phyloP scores from a whole-genome alignment of 2,888 invertebrate genomes.

The Sicus ferrugineus region DNA sequence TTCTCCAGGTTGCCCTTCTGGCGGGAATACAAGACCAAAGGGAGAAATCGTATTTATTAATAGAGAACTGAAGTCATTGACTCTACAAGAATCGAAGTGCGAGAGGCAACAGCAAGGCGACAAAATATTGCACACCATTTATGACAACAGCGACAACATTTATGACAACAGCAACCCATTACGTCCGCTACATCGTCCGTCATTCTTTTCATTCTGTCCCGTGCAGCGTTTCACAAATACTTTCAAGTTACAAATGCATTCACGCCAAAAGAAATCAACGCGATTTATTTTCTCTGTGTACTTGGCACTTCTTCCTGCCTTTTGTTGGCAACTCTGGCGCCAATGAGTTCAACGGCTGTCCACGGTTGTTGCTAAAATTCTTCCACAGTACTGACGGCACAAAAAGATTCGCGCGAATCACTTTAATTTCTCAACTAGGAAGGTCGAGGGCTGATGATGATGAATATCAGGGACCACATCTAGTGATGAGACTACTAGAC shows the following conservation, averaged over 20 bases:
- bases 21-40: no score
- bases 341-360: slow-evolving; percentile 25
- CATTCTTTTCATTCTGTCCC: background rate
- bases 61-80: slow-evolving; percentile 26
- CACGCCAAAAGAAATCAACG: slow-evolving; percentile 10
- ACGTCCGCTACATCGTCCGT: background rate
- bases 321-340: slow-evolving; percentile 20
- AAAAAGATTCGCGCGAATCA: no score
- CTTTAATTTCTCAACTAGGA: no score
- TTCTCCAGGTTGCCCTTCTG: no score
- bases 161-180: background rate
- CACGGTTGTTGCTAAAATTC: slow-evolving; percentile 17
- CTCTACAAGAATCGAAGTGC: slow-evolving; percentile 10
- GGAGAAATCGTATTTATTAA: slow-evolving; percentile 16
- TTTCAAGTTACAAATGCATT: slow-evolving; percentile 13
- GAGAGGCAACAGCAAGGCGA: slow-evolving; percentile 25
- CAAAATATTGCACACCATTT: slow-evolving; percentile 13
- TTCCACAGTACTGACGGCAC: slow-evolving; percentile 24
- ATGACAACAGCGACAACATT: slow-evolving; percentile 8
- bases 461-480: no score
- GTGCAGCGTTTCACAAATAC: background rate
- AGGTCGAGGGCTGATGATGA: no score
- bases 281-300: slow-evolving; percentile 26
- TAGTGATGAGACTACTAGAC: no score
- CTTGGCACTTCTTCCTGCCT: slow-evolving; percentile 1